A percentile compares a stretch with the other conserved stretches of the same genome.
These are phyloP conservation scores for Leptinotarsa rubiginosa DNA, from an alignment of 2,888 invertebrate genomes.

Conservation along the genomic window DNA sequence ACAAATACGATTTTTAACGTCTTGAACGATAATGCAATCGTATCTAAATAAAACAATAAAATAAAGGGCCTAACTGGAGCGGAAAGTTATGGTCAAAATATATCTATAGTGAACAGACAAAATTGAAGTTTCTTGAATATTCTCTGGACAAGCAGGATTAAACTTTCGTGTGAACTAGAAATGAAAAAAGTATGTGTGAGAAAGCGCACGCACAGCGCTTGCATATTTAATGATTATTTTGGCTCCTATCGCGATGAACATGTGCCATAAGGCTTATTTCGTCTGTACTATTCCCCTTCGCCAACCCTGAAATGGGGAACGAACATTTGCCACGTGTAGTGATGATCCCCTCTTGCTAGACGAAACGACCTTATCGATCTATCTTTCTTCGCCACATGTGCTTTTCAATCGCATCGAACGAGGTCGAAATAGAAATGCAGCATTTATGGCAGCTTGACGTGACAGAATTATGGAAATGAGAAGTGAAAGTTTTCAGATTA, in stretches of 20 bases:
- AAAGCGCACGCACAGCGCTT: neutral
- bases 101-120: too few relatives aligned
- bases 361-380: neutral
- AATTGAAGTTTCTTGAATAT: too few relatives aligned
- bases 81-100: too few relatives aligned
- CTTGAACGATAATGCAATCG: too few relatives aligned
- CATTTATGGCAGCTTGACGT: too few relatives aligned
- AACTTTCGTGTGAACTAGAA: too few relatives aligned
- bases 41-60: too few relatives aligned
- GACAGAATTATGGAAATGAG: neutral
- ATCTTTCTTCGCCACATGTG: conserved; percentile 6
- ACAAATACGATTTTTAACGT: too few relatives aligned
- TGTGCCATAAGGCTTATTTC: conserved; percentile 14
- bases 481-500: neutral
- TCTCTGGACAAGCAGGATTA: too few relatives aligned
- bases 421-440: neutral
- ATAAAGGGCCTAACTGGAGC: too few relatives aligned
- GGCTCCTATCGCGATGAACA: neutral
- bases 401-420: neutral
- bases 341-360: neutral
- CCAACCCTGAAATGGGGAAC: conserved; percentile 2
- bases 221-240: neutral
- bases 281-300: conserved; percentile 7
- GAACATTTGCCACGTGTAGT: neutral
- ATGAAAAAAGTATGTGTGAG: too few relatives aligned